These are phyloP conservation scores for Numida meleagris DNA, from an alignment of 2,113 vertebrate species.

Conservation along the genomic window DNA sequence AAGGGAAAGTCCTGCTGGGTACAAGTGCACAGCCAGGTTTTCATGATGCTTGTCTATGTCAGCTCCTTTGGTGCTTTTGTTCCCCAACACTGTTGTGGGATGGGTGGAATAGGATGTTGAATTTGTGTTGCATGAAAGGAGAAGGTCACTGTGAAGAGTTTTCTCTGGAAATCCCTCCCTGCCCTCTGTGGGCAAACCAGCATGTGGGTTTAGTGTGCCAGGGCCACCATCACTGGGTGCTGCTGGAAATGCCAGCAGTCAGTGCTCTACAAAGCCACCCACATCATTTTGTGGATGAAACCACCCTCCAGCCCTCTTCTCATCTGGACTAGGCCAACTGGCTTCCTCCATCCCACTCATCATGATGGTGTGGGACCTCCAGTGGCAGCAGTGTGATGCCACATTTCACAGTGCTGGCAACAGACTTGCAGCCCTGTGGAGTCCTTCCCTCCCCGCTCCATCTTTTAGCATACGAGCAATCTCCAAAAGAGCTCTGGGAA, in stretches of 20 bases:
- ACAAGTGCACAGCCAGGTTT: background rate
- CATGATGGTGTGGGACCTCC: background rate
- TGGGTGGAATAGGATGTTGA: background rate
- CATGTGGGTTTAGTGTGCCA: background rate
- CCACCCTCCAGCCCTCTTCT: background rate
- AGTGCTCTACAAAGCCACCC: background rate
- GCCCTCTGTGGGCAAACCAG: background rate
- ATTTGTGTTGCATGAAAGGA: background rate
- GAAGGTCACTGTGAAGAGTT: background rate
- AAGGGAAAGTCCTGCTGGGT: background rate
- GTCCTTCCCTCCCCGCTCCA: background rate
- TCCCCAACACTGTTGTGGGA: background rate
- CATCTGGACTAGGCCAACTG: background rate
- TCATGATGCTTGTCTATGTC: background rate
- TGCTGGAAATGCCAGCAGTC: background rate
- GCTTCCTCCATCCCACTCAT: conserved; percentile 21
- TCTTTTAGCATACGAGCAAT: no score
- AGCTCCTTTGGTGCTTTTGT: background rate
- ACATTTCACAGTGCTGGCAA: conserved; percentile 45
- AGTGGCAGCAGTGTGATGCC: no score
- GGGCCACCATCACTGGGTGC: background rate
- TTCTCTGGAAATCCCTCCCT: background rate
- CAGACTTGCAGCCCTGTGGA: background rate
- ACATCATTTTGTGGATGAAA: fast-evolving
- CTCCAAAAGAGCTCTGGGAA: background rate